Evolutionary conservation across 2,888 invertebrate genomes (phyloP), one percentile per base, ranked within the genome.

Genomic region (Cheilosia vernalis): DNA sequence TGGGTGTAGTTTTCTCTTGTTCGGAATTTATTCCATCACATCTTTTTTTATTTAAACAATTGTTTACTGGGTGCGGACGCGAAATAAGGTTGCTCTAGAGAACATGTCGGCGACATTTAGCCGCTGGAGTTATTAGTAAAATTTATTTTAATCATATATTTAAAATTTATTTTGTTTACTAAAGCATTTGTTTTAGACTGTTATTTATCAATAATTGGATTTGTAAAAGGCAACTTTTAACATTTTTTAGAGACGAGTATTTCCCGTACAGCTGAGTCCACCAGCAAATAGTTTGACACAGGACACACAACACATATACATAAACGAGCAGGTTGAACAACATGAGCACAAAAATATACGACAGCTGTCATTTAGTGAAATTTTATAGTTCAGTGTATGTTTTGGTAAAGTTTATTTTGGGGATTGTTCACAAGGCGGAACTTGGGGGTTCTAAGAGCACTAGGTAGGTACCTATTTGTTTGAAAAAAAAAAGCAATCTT

Each of bases 21-120:
- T 79, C 17, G 58, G 30, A 40, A 60, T 58, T n/a, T 70, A 67
- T 44, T 81, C 49, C 55, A 85, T 85, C 76, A 81, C 81, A 81
- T 85, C 70, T 80, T 85, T 76, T 79, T 70, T 64, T 56, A 58
- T 70, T 84, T 60, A 76, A 76, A 61, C 77, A 81, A 85, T 85
- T 81, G 85, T 85, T 85, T 85, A 81, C 85, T 85, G 85, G 81
- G 81, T 81, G 85, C 85, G 85, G 85, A 85, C 85, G 72, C 66
- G 55, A 85, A 66, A 37, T 27, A 53, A 58, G 77, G 30, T 72
- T 81, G 66, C 42, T 72, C 37, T 61, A 72, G 55, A 61, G 64
- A 72, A 67, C 76, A 85, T 81, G 42, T 61, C 63, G 70, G 49
- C 66, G 70, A 72, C 72, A 72, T 72, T 42, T 40, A 70, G 64